Evolutionary conservation across 2,888 invertebrate genomes (phyloP).

Genomic region (Orthosia gracilis): DNA sequence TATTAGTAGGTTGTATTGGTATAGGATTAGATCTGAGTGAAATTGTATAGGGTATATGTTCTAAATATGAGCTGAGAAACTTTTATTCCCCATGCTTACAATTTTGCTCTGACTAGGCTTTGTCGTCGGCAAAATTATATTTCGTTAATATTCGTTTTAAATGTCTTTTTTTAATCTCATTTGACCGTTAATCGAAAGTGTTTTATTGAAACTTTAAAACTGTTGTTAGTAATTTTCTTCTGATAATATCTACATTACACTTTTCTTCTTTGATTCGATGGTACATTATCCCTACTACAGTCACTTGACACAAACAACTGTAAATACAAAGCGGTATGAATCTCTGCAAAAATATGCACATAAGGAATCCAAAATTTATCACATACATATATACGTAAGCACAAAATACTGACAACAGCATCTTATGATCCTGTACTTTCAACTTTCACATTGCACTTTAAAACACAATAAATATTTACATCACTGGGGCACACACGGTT

Average conservation of each 20-base stretch:
- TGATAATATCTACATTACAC: neutral
- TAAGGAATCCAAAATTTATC: slow-evolving; percentile 10
- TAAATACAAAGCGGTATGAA: neutral
- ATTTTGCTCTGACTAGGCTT: slow-evolving; percentile 18
- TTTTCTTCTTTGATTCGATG: too few species aligned
- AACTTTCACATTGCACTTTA: slow-evolving; percentile 48
- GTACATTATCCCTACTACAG: too few species aligned
- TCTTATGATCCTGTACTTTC: slow-evolving; percentile 20
- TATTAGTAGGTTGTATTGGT: slow-evolving; percentile 42
- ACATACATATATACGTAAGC: slow-evolving; percentile 6
- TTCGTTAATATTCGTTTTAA: neutral
- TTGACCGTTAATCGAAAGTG: neutral
- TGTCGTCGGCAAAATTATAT: slow-evolving; percentile 14
- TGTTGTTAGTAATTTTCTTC: neutral
- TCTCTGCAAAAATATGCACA: neutral
- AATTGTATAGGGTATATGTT: slow-evolving; percentile 46
- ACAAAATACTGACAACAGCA: slow-evolving; percentile 2
- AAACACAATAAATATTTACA: slow-evolving; percentile 61
- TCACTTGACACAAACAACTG: too few species aligned
- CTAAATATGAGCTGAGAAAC: slow-evolving; percentile 27
- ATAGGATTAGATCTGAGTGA: slow-evolving; percentile 37
- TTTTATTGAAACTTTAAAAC: neutral
- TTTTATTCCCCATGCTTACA: slow-evolving; percentile 16
- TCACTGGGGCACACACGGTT: slow-evolving; percentile 34
- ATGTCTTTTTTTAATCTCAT: neutral